Evolutionary conservation across 2,797 vertebrate species (phyloP).

Genomic region (Pitangus sulphuratus): DNA sequence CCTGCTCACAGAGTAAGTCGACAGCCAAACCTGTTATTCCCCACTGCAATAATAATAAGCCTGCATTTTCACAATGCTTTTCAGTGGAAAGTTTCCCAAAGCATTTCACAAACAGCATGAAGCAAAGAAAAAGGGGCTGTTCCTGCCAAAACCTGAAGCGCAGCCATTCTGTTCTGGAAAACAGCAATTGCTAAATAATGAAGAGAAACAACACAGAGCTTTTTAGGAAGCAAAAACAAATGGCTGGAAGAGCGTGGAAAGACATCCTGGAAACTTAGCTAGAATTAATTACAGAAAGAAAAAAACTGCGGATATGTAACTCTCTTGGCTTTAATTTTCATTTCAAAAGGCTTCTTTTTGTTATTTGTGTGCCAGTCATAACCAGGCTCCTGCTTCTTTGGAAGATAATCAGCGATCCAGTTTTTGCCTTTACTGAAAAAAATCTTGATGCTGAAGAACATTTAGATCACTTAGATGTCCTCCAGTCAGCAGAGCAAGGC

Average conservation of each 20-base stretch:
- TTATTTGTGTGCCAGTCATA: neutral
- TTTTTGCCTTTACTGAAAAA: neutral
- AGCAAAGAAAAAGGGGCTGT: neutral
- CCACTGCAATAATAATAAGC: slow-evolving; percentile 54
- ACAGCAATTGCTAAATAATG: slow-evolving; percentile 45
- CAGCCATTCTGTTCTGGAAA: slow-evolving; percentile 49
- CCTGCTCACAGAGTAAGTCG: slow-evolving; percentile 24
- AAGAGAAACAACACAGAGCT: slow-evolving; percentile 22
- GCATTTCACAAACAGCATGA: slow-evolving; percentile 49
- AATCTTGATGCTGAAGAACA: neutral
- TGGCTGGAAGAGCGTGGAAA: neutral
- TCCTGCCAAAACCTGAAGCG: slow-evolving; percentile 62
- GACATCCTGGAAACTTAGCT: slow-evolving; percentile 15
- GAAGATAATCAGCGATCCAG: neutral
- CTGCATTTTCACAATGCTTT: slow-evolving; percentile 31
- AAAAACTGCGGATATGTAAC: neutral
- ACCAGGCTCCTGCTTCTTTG: neutral
- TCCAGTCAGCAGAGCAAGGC: neutral
- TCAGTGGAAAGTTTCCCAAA: slow-evolving; percentile 56
- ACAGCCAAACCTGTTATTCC: slow-evolving; percentile 61
- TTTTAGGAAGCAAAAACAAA: slow-evolving; percentile 59
- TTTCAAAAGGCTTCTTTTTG: slow-evolving; percentile 34
- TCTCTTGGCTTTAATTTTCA: slow-evolving; percentile 10
- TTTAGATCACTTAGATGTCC: neutral
- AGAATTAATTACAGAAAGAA: neutral